Evolutionary conservation across 1,140 invertebrate species (phyloP).

Genomic region (Sogatella furcifera): DNA sequence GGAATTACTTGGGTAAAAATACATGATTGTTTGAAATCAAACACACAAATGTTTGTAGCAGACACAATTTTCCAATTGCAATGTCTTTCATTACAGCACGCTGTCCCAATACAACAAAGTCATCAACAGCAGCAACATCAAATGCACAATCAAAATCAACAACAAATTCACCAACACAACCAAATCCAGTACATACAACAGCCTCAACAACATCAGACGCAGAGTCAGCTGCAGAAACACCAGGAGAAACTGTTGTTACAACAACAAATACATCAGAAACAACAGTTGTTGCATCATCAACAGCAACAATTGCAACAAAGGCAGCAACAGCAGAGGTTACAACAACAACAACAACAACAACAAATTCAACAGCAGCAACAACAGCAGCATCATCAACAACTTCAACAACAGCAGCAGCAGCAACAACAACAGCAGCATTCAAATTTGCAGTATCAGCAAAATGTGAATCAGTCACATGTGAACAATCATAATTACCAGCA

Average conservation of each 20-base stretch:
- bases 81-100: too few species aligned
- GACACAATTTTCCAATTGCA: too few species aligned
- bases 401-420: too few species aligned
- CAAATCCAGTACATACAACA: slow-evolving; percentile 5
- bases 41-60: too few species aligned
- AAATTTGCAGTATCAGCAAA: neutral
- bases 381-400: too few species aligned
- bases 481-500: too few species aligned
- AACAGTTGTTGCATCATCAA: slow-evolving; percentile 6
- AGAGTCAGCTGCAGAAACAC: slow-evolving; percentile 6
- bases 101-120: neutral
- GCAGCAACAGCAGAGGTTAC: neutral
- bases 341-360: neutral
- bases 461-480: neutral
- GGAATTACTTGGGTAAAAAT: too few species aligned
- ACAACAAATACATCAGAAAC: neutral
- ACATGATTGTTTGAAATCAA: too few species aligned
- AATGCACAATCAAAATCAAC: slow-evolving; percentile 4
- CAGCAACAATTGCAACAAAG: neutral
- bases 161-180: slow-evolving; percentile 8
- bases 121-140: neutral
- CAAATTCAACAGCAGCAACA: neutral
- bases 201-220: slow-evolving; percentile 6
- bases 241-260: neutral
- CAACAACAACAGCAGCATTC: neutral